Percentiles rank a stretch among this genome's conserved stretches.
phyloP scores from a whole-genome alignment of 2,113 vertebrate genomes.

The Tenrec ecaudatus region DNA sequence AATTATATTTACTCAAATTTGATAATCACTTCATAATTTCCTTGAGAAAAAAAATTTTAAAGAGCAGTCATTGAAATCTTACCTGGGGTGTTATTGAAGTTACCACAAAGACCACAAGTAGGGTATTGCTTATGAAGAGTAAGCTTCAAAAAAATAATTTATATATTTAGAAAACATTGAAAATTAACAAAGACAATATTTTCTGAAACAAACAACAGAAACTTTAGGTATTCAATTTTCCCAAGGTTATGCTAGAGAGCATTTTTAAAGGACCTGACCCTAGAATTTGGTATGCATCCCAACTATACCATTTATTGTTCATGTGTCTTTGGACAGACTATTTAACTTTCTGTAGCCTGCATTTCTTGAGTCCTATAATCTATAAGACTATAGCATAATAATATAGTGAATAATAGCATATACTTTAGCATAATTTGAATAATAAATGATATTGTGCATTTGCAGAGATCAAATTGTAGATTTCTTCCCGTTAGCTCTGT shows the following conservation, averaged over 20 bases:
- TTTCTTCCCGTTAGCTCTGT: neutral
- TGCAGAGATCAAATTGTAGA: neutral
- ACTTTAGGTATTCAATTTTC: neutral
- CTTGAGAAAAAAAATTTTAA: neutral
- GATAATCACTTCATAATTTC: neutral
- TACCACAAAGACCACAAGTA: constrained; percentile 83
- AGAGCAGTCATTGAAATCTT: constrained; percentile 16
- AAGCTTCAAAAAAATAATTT: constrained; percentile 68
- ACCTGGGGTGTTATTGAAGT: constrained; percentile 79
- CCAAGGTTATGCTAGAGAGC: neutral
- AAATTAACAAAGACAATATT: constrained; percentile 18
- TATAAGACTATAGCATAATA: neutral
- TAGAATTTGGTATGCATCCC: neutral
- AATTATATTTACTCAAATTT: constrained; percentile 13
- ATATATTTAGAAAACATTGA: constrained; percentile 41
- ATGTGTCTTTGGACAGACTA: neutral
- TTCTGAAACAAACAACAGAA: neutral
- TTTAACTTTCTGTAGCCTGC: neutral
- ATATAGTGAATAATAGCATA: neutral
- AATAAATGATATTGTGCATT: neutral
- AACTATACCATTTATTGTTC: neutral
- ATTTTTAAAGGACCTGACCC: neutral
- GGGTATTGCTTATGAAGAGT: constrained; percentile 74
- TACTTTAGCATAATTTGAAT: neutral
- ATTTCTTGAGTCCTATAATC: neutral